Conservation (phyloP, 2,797 vertebrate genomes). For the Enteromius unitaeniatus region DNA sequence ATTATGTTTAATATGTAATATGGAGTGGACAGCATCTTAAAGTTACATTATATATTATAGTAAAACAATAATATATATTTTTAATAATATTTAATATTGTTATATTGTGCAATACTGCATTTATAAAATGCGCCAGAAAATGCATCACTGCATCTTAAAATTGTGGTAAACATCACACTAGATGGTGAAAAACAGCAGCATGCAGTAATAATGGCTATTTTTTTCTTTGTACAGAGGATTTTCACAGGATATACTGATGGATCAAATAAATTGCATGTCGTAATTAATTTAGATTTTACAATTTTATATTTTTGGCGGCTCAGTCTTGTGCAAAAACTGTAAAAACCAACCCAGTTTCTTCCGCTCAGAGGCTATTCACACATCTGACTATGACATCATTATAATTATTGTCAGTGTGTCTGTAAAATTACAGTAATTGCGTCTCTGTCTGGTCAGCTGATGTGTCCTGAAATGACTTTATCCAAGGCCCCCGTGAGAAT, state of each 20-base stretch:
- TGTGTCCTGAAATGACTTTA: conserved; percentile 12
- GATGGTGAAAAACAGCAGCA: neutral
- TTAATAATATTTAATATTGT: neutral
- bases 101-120: neutral
- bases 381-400: conserved; percentile 23
- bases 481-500: conserved; percentile 15
- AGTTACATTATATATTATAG: neutral
- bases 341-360: neutral
- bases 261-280: neutral
- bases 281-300: neutral
- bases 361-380: neutral
- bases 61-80: neutral
- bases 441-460: conserved; percentile 17
- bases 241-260: neutral
- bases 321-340: neutral
- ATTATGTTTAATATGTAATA: neutral
- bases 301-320: neutral
- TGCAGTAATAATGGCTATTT: neutral
- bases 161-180: neutral
- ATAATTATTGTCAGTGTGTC: neutral
- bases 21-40: neutral
- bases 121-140: neutral
- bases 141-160: neutral
- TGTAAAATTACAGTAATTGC: conserved; percentile 20
- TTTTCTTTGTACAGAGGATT: neutral